Evolutionary conservation across 2,113 vertebrate species (phyloP), one percentile per base, ranked within the genome.

Genomic region (Probosciger aterrimus): DNA sequence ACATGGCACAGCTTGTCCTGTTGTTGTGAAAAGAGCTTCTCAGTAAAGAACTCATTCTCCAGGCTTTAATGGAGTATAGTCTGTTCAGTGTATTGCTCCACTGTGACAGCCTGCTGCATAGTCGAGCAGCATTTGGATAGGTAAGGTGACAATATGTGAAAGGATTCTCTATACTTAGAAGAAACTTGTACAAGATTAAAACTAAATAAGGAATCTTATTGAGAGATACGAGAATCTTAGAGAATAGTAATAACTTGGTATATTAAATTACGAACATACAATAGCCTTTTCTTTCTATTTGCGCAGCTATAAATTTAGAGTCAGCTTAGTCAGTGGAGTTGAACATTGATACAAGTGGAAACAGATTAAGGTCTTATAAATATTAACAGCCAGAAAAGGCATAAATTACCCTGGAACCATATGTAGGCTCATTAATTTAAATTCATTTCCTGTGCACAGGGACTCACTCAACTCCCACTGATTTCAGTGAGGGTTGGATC

Each of bases 361-460:
- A 52, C 83, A 93, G 92, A 97, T 92, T 90, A 94, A 86, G 39
- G 82, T 89, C 74, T 84, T 95, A 73, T 65, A 92, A 92, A 89
- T 96, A 89, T 75, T 91, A 97, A 81, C 53, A 88, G 49, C 37
- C 74, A 88, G 68, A 86, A 94, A 73, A 75, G 33, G 33, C 80
- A 92, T 91, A 92, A 87, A 91, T 94, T 93, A 92, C 90, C 83
- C 59, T 76, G 52, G 82, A 95, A 93, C 90, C 81, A 74, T 95
- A 80, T 92, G 90, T 85, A 94, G 71, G 79, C 84, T 89, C 81
- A 85, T 95, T 95, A 82, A 96, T 91, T 96, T 86, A 41, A 86
- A 85, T 92, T 96, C 7, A 91, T 96, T 96, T 96, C 93, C 95
- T 96, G 53, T 87, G 62, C 95, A 84, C 53, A 86, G 62, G 50